Base-by-base conservation (phyloP, 2,113 vertebrate genomes). In the Apodemus sylvaticus region DNA sequence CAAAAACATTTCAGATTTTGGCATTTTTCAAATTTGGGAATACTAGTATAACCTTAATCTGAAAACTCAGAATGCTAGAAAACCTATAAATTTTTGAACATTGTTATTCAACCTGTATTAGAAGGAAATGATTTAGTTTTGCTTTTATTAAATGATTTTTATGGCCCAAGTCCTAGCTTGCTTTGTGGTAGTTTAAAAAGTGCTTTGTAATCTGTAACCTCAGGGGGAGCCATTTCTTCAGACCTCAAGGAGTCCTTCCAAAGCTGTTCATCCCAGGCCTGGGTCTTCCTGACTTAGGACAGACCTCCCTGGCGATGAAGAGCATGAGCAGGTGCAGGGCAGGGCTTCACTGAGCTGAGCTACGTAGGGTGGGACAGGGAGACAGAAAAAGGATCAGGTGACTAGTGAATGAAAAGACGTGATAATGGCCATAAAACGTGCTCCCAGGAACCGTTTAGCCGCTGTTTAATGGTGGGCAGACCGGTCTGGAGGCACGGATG, bases 41-140 rank as follows among this genome's bases (percentile, higher is more conserved):
- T n/a, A 58, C 36, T 68, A 48, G 5, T 7, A 45, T 79, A 70
- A 51, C 9, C 48, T 31, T 62, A 45, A 68, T 78, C 85, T 24
- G 4, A 70, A 79, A 70, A 70, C 29, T 36, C 48, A 39, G n/a
- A 53, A 39, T 66, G n/a, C n/a, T 78, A 29, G 7, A 64, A 53
- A 86, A 55, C 45, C 9, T 45, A 60, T 55, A 88, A 88, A n/a
- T 14, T 60, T 62, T 88, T 88, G 29, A 79, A 39, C 53, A 88
- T n/a, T 20, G 19, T 71, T 45, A 16, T 4, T 88, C 31, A 70
- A 70, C 62, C 39, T 45, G 8, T 36, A 51, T 81, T 86, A 86
- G 29, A 91, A 89, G 86, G 66, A 55, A 87, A 94, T 74, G 3
- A 82, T 62, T 90, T 96, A 71, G 51, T 82, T 97, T 94, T 89